A percentile compares a stretch with the other conserved stretches of the same genome.
These are phyloP conservation scores for Auanema sp. DNA, from an alignment of 2,888 invertebrate species.

Conservation along the genomic window DNA sequence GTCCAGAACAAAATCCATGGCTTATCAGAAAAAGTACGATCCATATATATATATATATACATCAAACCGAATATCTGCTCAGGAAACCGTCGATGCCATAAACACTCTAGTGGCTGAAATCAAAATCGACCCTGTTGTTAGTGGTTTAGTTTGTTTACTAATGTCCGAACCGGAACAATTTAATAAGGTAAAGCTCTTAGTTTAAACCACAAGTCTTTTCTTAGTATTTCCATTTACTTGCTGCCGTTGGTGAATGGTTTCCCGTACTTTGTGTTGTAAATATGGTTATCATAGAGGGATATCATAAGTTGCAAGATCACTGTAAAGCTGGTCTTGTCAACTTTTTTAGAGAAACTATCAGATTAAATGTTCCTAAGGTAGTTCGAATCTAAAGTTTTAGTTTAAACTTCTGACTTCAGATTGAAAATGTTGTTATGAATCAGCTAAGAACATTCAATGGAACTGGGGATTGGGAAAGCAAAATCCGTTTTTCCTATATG, in stretches of 20 bases:
- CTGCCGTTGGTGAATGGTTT: slow-evolving; percentile 32
- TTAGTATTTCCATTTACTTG: slow-evolving; percentile 14
- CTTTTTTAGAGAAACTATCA: slow-evolving; percentile 42
- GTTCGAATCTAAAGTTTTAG: neutral
- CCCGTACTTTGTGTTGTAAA: slow-evolving; percentile 32
- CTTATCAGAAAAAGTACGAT: slow-evolving; percentile 32
- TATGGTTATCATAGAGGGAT: slow-evolving; percentile 34
- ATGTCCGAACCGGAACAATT: slow-evolving; percentile 16
- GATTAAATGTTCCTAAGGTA: slow-evolving; percentile 35
- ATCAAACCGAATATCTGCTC: too few species aligned
- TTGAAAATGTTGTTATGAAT: slow-evolving; percentile 49
- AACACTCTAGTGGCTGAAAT: slow-evolving; percentile 24
- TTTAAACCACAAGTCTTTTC: neutral
- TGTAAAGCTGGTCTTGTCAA: slow-evolving; percentile 36
- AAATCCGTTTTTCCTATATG: slow-evolving; percentile 15
- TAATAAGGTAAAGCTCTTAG: slow-evolving; percentile 6
- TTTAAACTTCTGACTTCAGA: slow-evolving; percentile 18
- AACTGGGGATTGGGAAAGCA: slow-evolving; percentile 24
- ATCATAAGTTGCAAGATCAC: slow-evolving; percentile 23
- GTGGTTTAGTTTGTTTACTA: slow-evolving; percentile 5
- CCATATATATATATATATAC: too few species aligned
- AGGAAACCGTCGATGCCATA: slow-evolving; percentile 32
- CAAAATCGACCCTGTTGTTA: neutral
- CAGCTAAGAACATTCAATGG: slow-evolving; percentile 30
- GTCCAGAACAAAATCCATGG: slow-evolving; percentile 22